A percentile compares a stretch with the other conserved stretches of the same genome.
Conservation (phyloP, 2,113 vertebrate genomes). For the Alosa alosa region DNA sequence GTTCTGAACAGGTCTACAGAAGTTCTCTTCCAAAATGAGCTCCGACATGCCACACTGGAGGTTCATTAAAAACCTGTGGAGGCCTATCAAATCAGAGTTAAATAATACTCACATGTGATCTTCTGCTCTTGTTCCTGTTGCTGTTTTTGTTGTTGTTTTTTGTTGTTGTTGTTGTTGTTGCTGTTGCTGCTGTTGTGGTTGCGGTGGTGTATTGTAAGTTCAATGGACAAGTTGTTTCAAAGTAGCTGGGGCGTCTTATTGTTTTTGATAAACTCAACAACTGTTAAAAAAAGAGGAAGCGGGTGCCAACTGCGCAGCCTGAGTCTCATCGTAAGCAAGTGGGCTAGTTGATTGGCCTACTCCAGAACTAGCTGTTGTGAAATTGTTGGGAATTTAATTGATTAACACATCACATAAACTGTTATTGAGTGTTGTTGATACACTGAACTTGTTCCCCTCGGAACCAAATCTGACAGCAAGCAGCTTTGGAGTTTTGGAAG, state of each 20-base stretch:
- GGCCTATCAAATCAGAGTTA: conserved; percentile 1
- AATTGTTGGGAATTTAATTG: too few relatives aligned
- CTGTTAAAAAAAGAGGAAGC: background rate
- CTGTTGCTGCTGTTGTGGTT: background rate
- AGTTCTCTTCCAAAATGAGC: conserved; percentile 48
- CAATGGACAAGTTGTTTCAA: background rate
- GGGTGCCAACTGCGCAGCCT: too few relatives aligned
- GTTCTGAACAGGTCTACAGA: conserved; percentile 65
- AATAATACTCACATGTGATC: background rate
- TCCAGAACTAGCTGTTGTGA: too few relatives aligned
- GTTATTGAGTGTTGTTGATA: too few relatives aligned
- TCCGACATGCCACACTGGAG: background rate
- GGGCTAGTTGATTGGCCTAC: too few relatives aligned
- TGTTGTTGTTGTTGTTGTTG: background rate
- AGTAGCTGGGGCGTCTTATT: background rate
- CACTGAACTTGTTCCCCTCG: too few relatives aligned
- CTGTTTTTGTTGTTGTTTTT: background rate
- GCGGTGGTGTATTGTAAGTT: background rate
- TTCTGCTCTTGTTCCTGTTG: background rate
- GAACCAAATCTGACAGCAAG: too few relatives aligned
- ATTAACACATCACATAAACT: too few relatives aligned
- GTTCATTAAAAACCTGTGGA: conserved; percentile 8
- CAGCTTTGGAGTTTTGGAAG: too few relatives aligned
- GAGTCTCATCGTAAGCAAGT: too few relatives aligned
- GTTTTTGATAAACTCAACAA: background rate